A percentile compares a stretch with the other conserved stretches of the same genome.
Conservation (phyloP, 2,797 vertebrate genomes). For the Crossoptilon crossoptilon region DNA sequence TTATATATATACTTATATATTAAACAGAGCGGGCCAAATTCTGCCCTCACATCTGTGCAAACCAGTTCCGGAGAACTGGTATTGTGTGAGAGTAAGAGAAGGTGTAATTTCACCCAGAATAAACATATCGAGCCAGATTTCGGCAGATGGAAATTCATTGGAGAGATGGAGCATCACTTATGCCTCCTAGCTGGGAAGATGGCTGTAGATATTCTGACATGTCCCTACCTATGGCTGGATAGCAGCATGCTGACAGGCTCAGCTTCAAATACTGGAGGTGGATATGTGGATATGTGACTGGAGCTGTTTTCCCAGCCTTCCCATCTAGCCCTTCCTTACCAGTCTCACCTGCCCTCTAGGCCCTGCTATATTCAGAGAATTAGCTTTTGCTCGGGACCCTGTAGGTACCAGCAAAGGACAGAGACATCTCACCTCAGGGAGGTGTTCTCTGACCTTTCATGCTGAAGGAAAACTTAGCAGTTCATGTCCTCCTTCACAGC, state of each 20-base stretch:
- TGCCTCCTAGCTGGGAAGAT: neutral
- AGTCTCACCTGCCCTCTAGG: neutral
- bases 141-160: neutral
- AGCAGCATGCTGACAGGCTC: neutral
- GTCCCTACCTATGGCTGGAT: constrained; percentile 30
- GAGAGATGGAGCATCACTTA: neutral
- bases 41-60: constrained; percentile 46
- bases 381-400: neutral
- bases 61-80: constrained; percentile 25
- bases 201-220: neutral
- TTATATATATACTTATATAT: constrained; percentile 45
- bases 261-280: neutral
- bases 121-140: neutral
- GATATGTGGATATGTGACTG: neutral
- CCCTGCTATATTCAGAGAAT: neutral
- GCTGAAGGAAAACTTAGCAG: neutral
- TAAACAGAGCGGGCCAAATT: constrained; percentile 60
- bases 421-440: too few species aligned
- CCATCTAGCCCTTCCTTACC: neutral
- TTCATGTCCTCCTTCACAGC: neutral
- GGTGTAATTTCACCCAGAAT: constrained; percentile 26
- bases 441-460: neutral
- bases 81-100: constrained; percentile 12
- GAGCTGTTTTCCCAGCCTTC: neutral
- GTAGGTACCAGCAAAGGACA: neutral